Evolutionary conservation across 2,797 vertebrate species (phyloP), one percentile per base, ranked within the genome.

Genomic region (Platyrinchus mystaceus): DNA sequence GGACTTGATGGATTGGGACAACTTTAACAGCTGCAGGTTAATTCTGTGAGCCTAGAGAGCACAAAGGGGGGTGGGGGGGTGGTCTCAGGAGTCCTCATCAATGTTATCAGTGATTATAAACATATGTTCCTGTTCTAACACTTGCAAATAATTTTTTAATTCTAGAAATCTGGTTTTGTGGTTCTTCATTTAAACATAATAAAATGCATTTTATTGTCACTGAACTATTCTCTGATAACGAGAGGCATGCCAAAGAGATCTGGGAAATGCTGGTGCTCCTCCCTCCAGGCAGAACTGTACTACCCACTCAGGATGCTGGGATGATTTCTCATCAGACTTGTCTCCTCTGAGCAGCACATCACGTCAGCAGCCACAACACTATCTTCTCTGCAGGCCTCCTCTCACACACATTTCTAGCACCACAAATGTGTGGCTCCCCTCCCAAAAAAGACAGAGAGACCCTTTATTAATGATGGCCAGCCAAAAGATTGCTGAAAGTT

Each of bases 291-390:
- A 84, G 18, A 56, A 70, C n/a, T 58, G 18, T 24, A 9, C 50
- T 55, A 37, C 34, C 41, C 23, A 34, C 21, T 58, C 14, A 28
- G 6, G 37, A 71, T 1, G 2, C 1, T 20, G 14, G 30, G 58
- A 75, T 59, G n/a, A 36, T 1, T 93, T 27, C 43, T 79, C 59
- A 43, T 22, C n/a, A 76, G 37, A n/a, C 18, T n/a, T 71, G 49
- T 24, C n/a, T 58, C 37, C 52, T 34, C 80, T 7, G 3, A 79
- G 60, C 55, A 66, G 68, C 6, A 3, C 10, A 1, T 56, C 74
- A 12, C 1, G 0, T 34, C 75, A 59, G 55, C 5, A 67, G 70
- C 34, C 50, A 14, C 16, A 56, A 9, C 0, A 1, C 18, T 36
- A n/a, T n/a, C 44, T 39, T 66, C 83, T 85, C 68, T 43, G 11